phyloP scores from a whole-genome alignment of 2,113 vertebrate genomes.

The Oplegnathus fasciatus region DNA sequence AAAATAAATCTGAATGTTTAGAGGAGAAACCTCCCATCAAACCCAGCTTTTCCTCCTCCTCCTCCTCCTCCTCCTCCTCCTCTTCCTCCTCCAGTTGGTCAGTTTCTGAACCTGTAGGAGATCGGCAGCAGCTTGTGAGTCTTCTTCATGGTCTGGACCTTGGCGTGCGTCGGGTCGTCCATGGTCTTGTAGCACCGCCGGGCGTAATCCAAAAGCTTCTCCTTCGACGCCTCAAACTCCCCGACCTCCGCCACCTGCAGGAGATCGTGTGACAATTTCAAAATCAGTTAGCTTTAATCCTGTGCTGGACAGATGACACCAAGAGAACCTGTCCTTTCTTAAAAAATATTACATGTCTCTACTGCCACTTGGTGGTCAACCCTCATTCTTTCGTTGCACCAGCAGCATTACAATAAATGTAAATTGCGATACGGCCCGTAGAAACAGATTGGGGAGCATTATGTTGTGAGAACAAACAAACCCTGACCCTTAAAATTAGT shows the following conservation, averaged over 20 bases:
- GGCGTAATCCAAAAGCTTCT: conserved; percentile 92
- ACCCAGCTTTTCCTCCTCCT: not conserved
- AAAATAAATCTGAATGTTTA: not conserved
- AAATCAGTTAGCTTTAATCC: not conserved
- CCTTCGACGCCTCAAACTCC: conserved; percentile 91
- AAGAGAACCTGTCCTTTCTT: too few relatives aligned
- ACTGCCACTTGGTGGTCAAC: too few relatives aligned
- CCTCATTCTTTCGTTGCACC: too few relatives aligned
- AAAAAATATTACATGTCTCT: too few relatives aligned
- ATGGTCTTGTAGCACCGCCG: conserved; percentile 91
- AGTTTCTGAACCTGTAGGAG: conserved; percentile 91
- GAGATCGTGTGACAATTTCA: too few relatives aligned
- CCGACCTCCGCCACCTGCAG: conserved; percentile 86
- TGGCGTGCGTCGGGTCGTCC: conserved; percentile 88
- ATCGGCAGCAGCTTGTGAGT: conserved; percentile 91
- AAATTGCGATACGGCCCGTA: too few relatives aligned
- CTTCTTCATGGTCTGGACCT: conserved; percentile 92
- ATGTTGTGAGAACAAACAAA: too few relatives aligned
- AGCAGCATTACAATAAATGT: too few relatives aligned
- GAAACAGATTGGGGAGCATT: too few relatives aligned
- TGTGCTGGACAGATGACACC: too few relatives aligned
- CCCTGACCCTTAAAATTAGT: too few relatives aligned
- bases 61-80: too few relatives aligned
- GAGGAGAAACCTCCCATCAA: not conserved
- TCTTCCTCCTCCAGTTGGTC: conserved; percentile 22